Percentiles rank a stretch among this genome's conserved stretches.
phyloP scores from a whole-genome alignment of 1,140 invertebrate species.

The Halesus radiatus region DNA sequence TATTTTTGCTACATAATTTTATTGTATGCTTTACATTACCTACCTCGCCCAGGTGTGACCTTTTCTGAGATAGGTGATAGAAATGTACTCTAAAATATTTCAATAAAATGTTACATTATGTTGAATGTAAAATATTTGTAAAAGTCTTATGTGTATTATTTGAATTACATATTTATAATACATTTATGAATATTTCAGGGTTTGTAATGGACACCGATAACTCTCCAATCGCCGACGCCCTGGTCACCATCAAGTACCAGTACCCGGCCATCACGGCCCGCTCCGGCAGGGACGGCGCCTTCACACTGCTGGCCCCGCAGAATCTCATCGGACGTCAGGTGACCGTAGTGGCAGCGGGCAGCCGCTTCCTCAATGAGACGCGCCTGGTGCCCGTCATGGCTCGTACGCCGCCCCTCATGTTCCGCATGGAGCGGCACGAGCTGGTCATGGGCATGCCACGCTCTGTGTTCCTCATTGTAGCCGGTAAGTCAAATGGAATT shows the following conservation, averaged over 20 bases:
- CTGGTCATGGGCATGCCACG: conserved; percentile 80
- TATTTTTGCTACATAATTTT: too few species aligned
- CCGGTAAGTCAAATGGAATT: conserved; percentile 74
- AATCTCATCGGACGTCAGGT: conserved; percentile 20
- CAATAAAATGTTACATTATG: too few species aligned
- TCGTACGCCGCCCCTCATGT: conserved; percentile 70
- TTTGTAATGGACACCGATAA: conserved; percentile 72
- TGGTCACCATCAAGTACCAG: conserved; percentile 65
- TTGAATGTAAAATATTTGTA: too few species aligned
- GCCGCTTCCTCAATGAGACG: conserved; percentile 20
- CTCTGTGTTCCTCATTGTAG: conserved; percentile 79
- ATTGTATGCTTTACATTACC: too few species aligned
- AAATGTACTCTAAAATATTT: too few species aligned
- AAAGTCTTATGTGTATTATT: too few species aligned
- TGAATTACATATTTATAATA: too few species aligned
- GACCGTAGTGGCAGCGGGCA: neutral
- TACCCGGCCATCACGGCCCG: conserved; percentile 31
- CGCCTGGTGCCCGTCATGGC: conserved; percentile 34
- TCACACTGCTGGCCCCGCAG: conserved; percentile 70
- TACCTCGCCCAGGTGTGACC: too few species aligned
- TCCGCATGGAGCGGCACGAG: conserved; percentile 77
- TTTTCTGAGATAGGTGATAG: too few species aligned
- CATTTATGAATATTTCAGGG: conserved; percentile 62
- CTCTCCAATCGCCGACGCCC: conserved; percentile 73
- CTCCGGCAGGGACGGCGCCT: conserved; percentile 72